Evolutionary conservation across 2,113 vertebrate species (phyloP).

Genomic region (Menura novaehollandiae): DNA sequence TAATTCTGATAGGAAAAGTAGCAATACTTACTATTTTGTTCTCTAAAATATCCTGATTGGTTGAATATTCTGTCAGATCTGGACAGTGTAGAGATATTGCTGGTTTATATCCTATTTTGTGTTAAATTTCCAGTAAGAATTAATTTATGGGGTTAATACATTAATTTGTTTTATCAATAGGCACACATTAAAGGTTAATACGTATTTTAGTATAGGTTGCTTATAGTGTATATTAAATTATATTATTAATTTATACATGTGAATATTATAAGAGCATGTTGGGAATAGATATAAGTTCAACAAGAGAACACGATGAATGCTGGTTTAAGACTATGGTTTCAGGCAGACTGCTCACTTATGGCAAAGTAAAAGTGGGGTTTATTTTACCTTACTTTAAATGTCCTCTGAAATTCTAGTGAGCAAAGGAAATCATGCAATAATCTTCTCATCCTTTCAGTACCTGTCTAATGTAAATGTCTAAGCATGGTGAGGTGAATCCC

Average conservation of each 20-base stretch:
- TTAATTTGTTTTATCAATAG: neutral
- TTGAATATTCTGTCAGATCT: neutral
- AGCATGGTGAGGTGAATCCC: neutral
- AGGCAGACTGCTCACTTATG: neutral
- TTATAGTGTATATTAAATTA: neutral
- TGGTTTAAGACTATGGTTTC: neutral
- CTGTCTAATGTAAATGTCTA: neutral
- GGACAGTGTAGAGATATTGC: neutral
- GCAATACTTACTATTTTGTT: neutral
- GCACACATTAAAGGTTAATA: neutral
- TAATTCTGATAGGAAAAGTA: neutral
- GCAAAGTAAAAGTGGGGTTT: neutral
- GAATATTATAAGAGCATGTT: neutral
- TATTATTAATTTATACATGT: neutral
- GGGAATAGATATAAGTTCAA: neutral
- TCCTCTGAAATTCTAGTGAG: neutral
- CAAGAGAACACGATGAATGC: neutral
- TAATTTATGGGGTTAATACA: neutral
- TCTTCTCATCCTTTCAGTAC: neutral
- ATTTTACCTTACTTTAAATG: neutral
- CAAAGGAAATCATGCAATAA: neutral
- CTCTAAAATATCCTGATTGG: neutral
- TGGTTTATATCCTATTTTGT: neutral
- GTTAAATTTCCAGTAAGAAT: neutral
- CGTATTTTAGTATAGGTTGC: neutral